Percentiles rank a stretch among this genome's conserved stretches.
phyloP scores from a whole-genome alignment of 35 echinoderm and acorn worm species.

The Amphiura filiformis region DNA sequence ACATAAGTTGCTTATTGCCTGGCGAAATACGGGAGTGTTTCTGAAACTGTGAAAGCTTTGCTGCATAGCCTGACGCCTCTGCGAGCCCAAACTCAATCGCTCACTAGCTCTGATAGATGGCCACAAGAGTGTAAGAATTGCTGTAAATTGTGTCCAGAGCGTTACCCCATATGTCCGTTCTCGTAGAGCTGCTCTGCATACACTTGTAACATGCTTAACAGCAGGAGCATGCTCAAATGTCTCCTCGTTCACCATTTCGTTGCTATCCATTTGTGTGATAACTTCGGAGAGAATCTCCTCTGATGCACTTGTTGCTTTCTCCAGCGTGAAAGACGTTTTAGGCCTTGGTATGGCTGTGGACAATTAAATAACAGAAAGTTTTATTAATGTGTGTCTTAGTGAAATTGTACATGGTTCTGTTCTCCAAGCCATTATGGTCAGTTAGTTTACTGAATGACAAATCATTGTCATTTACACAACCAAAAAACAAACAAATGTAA shows the following conservation, averaged over 20 bases:
- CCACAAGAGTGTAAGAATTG: background rate
- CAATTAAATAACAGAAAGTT: too few species aligned
- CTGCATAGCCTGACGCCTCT: background rate
- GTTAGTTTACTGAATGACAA: too few species aligned
- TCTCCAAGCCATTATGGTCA: too few species aligned
- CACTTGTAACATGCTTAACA: background rate
- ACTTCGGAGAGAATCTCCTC: background rate
- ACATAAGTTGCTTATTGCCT: background rate
- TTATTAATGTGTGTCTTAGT: too few species aligned
- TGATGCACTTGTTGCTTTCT: background rate
- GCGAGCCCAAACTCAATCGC: background rate
- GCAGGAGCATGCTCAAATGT: background rate
- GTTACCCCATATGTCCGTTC: background rate
- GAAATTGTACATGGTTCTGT: too few species aligned
- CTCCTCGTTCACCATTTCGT: background rate
- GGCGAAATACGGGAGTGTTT: background rate
- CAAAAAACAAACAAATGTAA: too few species aligned
- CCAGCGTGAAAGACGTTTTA: background rate
- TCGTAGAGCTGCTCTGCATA: background rate
- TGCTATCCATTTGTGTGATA: background rate
- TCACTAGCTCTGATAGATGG: background rate
- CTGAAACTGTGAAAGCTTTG: background rate
- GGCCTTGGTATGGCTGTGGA: background rate
- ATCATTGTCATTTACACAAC: too few species aligned
- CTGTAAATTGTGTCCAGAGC: background rate